Percentiles rank a stretch among this genome's conserved stretches.
phyloP scores from a whole-genome alignment of 2,113 vertebrate genomes.

The Mola mola region DNA sequence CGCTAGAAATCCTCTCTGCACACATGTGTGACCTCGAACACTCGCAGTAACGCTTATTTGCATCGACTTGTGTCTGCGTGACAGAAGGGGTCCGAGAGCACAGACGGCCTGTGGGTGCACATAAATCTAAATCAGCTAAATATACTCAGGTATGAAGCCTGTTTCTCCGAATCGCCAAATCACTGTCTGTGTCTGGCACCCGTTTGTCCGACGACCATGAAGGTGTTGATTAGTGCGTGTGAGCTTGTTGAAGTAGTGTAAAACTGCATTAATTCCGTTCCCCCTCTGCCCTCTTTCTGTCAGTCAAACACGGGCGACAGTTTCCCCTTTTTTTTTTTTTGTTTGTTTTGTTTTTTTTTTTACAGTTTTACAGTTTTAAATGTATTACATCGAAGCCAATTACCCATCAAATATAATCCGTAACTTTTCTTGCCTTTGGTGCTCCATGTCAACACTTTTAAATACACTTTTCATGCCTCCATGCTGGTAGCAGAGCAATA shows the following conservation, averaged over 20 bases:
- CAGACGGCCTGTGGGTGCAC: conserved; percentile 63
- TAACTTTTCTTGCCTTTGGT: too few species aligned
- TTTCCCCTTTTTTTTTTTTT: too few species aligned
- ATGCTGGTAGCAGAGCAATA: too few species aligned
- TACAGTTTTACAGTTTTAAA: too few species aligned
- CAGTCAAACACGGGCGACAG: conserved; percentile 1
- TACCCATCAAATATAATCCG: too few species aligned
- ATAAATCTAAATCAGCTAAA: conserved; percentile 5
- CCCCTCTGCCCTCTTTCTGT: conserved; percentile 1
- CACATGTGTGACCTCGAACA: not conserved
- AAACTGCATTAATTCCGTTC: conserved; percentile 2
- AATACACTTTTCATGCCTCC: too few species aligned
- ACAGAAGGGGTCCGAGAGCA: conserved; percentile 66
- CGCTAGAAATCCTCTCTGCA: not conserved
- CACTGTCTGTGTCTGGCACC: not conserved
- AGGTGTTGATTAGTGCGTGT: conserved; percentile 65
- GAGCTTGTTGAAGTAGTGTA: too few species aligned
- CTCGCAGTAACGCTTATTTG: conserved; percentile 25
- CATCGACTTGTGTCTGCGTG: conserved; percentile 43
- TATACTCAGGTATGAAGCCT: conserved; percentile 25
- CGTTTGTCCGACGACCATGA: too few species aligned
- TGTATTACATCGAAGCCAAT: too few species aligned
- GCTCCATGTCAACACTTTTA: too few species aligned
- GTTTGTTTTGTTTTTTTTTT: not conserved
- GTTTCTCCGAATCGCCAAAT: conserved; percentile 15